These are phyloP conservation scores for Tapera naevia DNA, from an alignment of 2,797 vertebrate genomes.

Conservation along the genomic window DNA sequence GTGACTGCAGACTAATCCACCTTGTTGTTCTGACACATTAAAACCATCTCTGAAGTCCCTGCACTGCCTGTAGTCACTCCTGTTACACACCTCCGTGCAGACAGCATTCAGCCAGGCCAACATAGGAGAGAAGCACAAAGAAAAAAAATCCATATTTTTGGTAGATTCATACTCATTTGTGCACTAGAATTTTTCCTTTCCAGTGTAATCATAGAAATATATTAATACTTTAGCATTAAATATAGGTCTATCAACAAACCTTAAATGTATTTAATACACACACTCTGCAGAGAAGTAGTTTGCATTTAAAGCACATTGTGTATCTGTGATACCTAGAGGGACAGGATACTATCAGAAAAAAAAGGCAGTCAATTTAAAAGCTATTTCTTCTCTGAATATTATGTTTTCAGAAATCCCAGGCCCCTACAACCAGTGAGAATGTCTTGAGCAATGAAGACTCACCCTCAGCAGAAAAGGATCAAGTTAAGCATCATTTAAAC, in stretches of 20 bases:
- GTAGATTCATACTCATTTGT: neutral
- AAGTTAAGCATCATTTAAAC: neutral
- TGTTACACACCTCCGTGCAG: neutral
- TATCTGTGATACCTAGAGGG: neutral
- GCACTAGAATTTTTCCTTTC: neutral
- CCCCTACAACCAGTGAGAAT: neutral
- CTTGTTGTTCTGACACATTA: neutral
- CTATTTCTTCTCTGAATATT: neutral
- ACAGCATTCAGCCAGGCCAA: neutral
- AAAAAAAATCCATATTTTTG: neutral
- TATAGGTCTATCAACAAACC: neutral
- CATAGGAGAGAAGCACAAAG: neutral
- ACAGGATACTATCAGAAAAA: neutral
- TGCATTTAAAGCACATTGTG: neutral
- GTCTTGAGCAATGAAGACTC: neutral
- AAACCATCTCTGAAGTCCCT: neutral
- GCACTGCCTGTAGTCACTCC: neutral
- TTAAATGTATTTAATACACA: neutral
- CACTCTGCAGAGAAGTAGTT: neutral
- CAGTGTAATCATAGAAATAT: neutral
- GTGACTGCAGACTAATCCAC: slow-evolving; percentile 22
- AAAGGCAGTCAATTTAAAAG: neutral
- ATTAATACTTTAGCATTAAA: neutral
- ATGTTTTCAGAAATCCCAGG: neutral
- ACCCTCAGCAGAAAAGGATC: neutral